Percentiles rank a stretch among this genome's conserved stretches.
phyloP scores from a whole-genome alignment of 1,140 invertebrate species.

The Phymorhynchus buccinoides region DNA sequence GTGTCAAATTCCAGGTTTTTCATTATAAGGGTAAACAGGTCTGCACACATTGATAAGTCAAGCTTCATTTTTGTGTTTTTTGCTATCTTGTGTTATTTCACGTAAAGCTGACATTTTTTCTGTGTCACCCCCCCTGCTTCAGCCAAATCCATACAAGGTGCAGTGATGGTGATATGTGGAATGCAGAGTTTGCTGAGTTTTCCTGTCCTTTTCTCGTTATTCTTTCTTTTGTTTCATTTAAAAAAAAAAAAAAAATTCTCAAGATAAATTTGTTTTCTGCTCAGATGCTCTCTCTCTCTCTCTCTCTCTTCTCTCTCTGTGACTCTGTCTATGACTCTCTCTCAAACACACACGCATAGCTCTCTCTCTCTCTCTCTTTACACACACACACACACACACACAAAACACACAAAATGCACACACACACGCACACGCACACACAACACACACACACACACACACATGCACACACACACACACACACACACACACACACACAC shows the following conservation, averaged over 20 bases:
- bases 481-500: constrained; percentile 9
- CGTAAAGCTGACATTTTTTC: too few relatives aligned
- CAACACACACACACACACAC: background rate
- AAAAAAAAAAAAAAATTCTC: too few relatives aligned
- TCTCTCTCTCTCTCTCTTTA: too few relatives aligned
- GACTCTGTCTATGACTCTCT: too few relatives aligned
- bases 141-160: background rate
- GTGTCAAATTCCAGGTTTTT: too few relatives aligned
- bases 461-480: constrained; percentile 4
- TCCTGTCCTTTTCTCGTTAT: background rate
- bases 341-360: too few relatives aligned
- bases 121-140: background rate
- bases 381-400: background rate
- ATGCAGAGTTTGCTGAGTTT: background rate
- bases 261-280: too few relatives aligned
- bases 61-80: too few relatives aligned
- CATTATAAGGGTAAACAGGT: too few relatives aligned
- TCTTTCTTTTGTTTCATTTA: background rate
- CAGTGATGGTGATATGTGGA: background rate
- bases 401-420: background rate
- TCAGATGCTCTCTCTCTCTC: background rate
- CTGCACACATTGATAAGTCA: too few relatives aligned
- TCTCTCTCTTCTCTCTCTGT: too few relatives aligned
- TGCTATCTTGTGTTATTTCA: too few relatives aligned
- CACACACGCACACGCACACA: background rate